Evolutionary conservation across 2,113 vertebrate genomes (phyloP).

Genomic region (Xiphorhynchus elegans): DNA sequence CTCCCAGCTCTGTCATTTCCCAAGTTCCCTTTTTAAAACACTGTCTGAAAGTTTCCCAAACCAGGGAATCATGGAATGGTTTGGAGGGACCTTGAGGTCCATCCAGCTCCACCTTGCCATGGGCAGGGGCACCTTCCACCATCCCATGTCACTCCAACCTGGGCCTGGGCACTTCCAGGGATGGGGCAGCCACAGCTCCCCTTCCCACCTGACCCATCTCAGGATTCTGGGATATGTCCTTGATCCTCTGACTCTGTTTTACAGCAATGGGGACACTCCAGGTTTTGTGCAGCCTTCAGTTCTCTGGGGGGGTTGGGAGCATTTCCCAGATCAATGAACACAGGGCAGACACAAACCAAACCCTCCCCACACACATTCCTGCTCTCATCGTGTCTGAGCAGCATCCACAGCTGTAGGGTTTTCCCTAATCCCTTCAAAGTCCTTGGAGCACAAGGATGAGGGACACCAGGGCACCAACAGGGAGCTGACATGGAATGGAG

Average conservation of each 20-base stretch:
- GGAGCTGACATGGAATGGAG: neutral
- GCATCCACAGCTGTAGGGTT: rapidly evolving
- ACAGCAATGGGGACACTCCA: neutral
- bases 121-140: neutral
- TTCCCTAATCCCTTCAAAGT: neutral
- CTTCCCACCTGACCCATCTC: neutral
- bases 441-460: neutral
- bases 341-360: neutral
- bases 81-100: neutral
- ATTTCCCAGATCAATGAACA: neutral
- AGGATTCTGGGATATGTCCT: rapidly evolving
- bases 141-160: rapidly evolving
- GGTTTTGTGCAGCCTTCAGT: neutral
- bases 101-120: rapidly evolving
- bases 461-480: neutral
- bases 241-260: neutral
- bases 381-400: neutral
- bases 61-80: neutral
- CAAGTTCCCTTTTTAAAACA: neutral
- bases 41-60: neutral
- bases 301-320: neutral
- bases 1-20: neutral
- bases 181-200: neutral
- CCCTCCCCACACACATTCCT: neutral
- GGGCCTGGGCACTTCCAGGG: too few relatives aligned